These are phyloP conservation scores for Microtus ochrogaster DNA, from an alignment of 2,113 vertebrate genomes.

Conservation along the genomic window DNA sequence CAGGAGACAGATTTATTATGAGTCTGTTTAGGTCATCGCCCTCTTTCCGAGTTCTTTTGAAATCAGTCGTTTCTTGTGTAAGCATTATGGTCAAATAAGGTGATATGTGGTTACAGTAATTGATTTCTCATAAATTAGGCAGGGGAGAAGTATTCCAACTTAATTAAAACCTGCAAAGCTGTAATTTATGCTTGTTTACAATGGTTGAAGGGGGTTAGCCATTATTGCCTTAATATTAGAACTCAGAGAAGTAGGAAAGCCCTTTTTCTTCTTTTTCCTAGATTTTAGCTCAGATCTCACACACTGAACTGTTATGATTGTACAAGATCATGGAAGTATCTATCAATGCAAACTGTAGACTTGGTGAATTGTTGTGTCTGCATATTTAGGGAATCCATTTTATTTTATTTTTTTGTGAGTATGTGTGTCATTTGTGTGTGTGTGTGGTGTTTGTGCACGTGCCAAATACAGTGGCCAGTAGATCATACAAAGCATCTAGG, in stretches of 20 bases:
- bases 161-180: slow-evolving; percentile 37
- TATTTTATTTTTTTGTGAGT: not conserved
- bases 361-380: not conserved
- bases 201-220: not conserved
- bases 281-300: not conserved
- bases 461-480: no score
- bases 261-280: not conserved
- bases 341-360: not conserved
- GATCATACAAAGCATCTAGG: not conserved
- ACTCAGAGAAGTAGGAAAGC: not conserved
- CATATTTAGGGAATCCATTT: not conserved
- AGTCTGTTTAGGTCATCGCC: not conserved
- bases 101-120: not conserved
- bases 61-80: slow-evolving; percentile 4
- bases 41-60: not conserved
- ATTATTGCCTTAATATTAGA: not conserved
- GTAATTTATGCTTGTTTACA: slow-evolving; percentile 45
- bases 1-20: not conserved
- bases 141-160: slow-evolving; percentile 10
- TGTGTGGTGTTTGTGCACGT: not conserved
- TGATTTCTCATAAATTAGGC: slow-evolving; percentile 53
- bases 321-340: not conserved
- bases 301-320: not conserved
- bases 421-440: not conserved
- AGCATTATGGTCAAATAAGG: not conserved